A percentile compares a stretch with the other conserved stretches of the same genome.
Evolutionary conservation across 2,888 invertebrate species (phyloP).

Genomic region (Hypolimnas misippus): DNA sequence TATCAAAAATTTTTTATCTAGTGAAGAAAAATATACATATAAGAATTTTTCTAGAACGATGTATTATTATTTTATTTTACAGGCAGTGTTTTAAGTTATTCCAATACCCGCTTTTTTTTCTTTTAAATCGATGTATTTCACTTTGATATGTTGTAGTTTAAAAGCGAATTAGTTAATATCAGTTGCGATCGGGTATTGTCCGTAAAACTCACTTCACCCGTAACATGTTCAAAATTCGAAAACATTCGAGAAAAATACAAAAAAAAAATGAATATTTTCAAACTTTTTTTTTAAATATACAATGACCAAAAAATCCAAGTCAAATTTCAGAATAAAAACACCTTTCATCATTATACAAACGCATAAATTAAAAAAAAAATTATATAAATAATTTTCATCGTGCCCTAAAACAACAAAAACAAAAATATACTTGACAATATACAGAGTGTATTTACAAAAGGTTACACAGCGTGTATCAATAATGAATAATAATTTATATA

Average conservation of each 20-base stretch:
- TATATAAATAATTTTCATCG: neutral
- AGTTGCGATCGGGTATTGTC: neutral
- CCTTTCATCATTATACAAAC: neutral
- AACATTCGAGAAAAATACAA: neutral
- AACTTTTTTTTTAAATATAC: neutral
- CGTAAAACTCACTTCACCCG: neutral
- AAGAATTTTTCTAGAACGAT: neutral
- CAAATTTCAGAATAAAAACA: neutral
- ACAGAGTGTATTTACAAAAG: slow-evolving; percentile 4
- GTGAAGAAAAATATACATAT: neutral
- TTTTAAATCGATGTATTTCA: neutral
- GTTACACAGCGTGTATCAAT: neutral
- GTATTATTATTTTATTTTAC: neutral
- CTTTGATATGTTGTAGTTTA: slow-evolving; percentile 9
- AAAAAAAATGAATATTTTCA: neutral
- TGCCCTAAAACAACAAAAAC: neutral
- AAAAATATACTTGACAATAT: neutral
- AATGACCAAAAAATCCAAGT: neutral
- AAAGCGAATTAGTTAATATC: neutral
- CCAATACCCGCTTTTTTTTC: neutral
- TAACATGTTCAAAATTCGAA: neutral
- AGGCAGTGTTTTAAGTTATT: neutral
- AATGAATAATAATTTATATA: neutral
- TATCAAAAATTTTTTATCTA: neutral
- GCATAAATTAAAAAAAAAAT: neutral